Evolutionary conservation across 2,113 vertebrate species (phyloP).

Genomic region (Abramis brama): DNA sequence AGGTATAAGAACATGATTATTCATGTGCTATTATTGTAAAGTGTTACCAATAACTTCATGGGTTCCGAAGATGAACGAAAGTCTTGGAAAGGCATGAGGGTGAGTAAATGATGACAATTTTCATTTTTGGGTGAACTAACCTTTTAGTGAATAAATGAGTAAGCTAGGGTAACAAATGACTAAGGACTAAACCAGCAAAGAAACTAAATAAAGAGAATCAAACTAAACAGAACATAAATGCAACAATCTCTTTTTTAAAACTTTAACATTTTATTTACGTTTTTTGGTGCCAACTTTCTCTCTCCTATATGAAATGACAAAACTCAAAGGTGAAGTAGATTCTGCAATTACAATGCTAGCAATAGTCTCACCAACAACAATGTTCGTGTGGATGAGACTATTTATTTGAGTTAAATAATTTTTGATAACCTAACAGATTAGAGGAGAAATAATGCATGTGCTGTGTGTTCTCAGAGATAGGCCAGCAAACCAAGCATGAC

Average conservation of each 20-base stretch:
- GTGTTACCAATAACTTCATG: no score
- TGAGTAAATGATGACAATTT: no score
- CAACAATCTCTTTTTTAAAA: neutral
- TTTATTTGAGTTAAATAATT: neutral
- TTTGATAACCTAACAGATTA: neutral
- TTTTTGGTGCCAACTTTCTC: neutral
- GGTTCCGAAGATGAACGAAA: no score
- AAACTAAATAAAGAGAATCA: no score
- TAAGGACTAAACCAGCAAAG: no score
- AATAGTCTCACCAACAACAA: neutral
- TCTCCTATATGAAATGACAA: neutral
- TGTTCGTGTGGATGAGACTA: neutral
- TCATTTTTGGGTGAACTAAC: no score
- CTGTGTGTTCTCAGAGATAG: neutral
- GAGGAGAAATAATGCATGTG: neutral
- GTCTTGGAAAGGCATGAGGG: no score
- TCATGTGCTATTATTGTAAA: no score
- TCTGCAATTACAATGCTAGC: neutral
- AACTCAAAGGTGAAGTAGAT: neutral
- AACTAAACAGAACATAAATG: no score
- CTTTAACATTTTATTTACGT: neutral
- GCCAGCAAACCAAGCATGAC: neutral
- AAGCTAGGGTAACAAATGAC: no score
- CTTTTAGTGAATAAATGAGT: no score
- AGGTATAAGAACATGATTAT: no score